A percentile compares a stretch with the other conserved stretches of the same genome.
Evolutionary conservation across 1,140 invertebrate genomes (phyloP).

Genomic region (Philopotamus ludificatus): DNA sequence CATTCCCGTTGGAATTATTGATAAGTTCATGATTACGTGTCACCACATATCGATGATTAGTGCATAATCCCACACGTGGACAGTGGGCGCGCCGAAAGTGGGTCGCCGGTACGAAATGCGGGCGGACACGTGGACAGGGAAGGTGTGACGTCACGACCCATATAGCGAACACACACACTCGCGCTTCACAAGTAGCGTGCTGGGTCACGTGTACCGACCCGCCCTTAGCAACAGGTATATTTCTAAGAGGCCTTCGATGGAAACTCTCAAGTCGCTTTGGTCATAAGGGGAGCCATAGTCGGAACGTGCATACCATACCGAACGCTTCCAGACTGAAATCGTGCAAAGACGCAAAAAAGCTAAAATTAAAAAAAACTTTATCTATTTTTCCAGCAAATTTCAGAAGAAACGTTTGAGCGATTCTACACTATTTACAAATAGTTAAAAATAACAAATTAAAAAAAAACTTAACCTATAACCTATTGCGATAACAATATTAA

Average conservation of each 20-base stretch:
- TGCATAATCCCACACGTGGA: background rate
- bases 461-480: no score
- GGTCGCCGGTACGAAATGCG: slow-evolving; percentile 18
- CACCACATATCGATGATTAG: background rate
- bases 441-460: no score
- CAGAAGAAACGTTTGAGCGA: no score
- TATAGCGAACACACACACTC: background rate
- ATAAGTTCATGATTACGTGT: no score
- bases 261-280: background rate
- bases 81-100: slow-evolving; percentile 16
- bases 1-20: no score
- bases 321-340: no score
- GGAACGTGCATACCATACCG: background rate
- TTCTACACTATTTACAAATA: no score
- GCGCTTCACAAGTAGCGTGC: no score
- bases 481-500: no score
- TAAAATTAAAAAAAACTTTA: no score
- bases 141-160: slow-evolving; percentile 18
- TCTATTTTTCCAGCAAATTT: no score
- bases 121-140: slow-evolving; percentile 14
- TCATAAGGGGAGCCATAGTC: background rate
- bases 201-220: slow-evolving; percentile 11
- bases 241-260: background rate
- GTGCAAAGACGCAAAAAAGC: no score
- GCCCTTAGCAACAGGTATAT: slow-evolving; percentile 31